Percentiles rank a stretch among this genome's conserved stretches.
These are phyloP conservation scores for Morinoia aosen DNA, from an alignment of 2,888 invertebrate genomes.

Conservation along the genomic window DNA sequence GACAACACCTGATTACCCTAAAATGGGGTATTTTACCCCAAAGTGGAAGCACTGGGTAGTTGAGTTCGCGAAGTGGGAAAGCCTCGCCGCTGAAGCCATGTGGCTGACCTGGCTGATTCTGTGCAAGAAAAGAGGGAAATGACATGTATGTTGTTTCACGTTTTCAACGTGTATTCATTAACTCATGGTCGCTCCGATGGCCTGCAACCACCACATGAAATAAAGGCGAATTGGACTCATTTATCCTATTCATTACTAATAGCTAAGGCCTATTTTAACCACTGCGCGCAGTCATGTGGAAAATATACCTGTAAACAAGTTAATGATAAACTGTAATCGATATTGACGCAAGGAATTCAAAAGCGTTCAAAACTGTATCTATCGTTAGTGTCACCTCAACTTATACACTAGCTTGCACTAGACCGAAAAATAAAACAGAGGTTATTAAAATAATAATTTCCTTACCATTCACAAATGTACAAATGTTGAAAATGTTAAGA, in stretches of 20 bases:
- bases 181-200: background rate
- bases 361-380: too few relatives aligned
- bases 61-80: background rate
- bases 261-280: background rate
- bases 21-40: too few relatives aligned
- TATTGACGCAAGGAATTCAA: too few relatives aligned
- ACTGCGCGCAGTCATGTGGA: background rate
- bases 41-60: too few relatives aligned
- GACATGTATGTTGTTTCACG: background rate
- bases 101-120: background rate
- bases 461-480: too few relatives aligned
- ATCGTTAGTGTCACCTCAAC: background rate
- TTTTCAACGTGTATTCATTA: background rate
- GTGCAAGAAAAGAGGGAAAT: background rate
- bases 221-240: background rate
- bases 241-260: background rate
- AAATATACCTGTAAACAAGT: background rate
- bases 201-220: background rate
- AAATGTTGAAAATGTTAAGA: too few relatives aligned
- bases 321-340: too few relatives aligned
- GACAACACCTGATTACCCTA: too few relatives aligned
- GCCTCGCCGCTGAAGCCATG: background rate
- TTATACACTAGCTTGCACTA: background rate
- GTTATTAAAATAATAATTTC: too few relatives aligned
- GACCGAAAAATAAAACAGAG: background rate